Evolutionary conservation across 1,140 invertebrate species (phyloP), one percentile per base, ranked within the genome.

Genomic region (Heliconius congener): DNA sequence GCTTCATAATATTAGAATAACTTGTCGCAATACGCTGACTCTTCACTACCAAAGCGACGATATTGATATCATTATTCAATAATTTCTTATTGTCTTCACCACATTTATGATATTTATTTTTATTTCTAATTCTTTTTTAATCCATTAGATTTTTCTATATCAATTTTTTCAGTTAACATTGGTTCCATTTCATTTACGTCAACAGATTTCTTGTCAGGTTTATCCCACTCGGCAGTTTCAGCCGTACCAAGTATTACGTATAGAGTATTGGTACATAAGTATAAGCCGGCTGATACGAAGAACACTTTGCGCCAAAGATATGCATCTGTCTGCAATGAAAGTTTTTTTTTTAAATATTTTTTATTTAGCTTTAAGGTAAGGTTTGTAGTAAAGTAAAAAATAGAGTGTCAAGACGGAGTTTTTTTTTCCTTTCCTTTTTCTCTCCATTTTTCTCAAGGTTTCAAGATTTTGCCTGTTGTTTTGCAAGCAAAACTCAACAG

Each of bases 241-340:
- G 88, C 94, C 1, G 95, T 94, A 6, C 96, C 96, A 73, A 96
- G 95, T 9, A 96, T 78, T 6, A 96, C 78, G 82, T 96, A 97
- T 0, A 96, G 78, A 0, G 96, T 82, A 74, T 96, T 96, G 6
- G 96, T 95, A n/a, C 96, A 60, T 1, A 96, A 85, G 82, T 96
- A 96, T 13, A 97, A 90, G 4, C 90, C 95, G 8, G 96, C 95
- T 19, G 96, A 94, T 27, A 97, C 91, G 83, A 96, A 96, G 87
- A 97, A 97, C 0, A 97, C 96, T 16, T 92, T 94, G 81, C 95
- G 94, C 97, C 97, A 98, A 3, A 91, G 78, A 18, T 81, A 77
- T 76, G 84, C 83, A 34, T 84, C 82, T 18, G 84, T 86, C 91
- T 92, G 83, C 18, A 86, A 85, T 27, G 2, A 52, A 71, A 50